phyloP scores from a whole-genome alignment of 1,140 invertebrate genomes.

The Eulimnadia texana region DNA sequence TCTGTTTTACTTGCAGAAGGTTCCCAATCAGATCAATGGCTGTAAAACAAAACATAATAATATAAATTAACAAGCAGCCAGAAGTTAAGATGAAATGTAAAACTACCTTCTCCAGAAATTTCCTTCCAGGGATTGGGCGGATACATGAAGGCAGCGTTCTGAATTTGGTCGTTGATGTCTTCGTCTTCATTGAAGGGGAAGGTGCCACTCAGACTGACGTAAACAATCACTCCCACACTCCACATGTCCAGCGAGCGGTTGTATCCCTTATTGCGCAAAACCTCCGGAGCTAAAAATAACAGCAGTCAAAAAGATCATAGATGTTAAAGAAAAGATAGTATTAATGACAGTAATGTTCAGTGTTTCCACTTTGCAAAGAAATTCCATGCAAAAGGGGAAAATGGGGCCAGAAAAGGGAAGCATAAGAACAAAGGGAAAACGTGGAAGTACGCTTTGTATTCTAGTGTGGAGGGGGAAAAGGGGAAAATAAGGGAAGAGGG shows the following conservation, averaged over 20 bases:
- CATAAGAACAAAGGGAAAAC: too few species aligned
- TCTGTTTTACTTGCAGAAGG: constrained; percentile 94
- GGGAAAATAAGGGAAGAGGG: too few species aligned
- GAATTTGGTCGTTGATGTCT: constrained; percentile 98
- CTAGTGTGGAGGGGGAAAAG: too few species aligned
- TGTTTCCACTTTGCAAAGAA: too few species aligned
- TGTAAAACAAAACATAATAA: too few species aligned
- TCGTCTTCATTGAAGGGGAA: constrained; percentile 99
- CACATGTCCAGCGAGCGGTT: constrained; percentile 98
- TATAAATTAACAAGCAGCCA: constrained; percentile 15
- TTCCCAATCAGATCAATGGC: constrained; percentile 97
- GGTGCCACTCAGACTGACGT: constrained; percentile 89
- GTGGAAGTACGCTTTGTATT: too few species aligned
- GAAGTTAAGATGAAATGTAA: not conserved
- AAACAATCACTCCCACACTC: constrained; percentile 97
- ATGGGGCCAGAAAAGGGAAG: too few species aligned
- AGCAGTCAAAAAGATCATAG: not conserved
- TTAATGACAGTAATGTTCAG: too few species aligned
- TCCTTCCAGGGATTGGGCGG: constrained; percentile 96
- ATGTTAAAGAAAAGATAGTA: constrained; percentile 11
- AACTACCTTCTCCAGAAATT: constrained; percentile 80
- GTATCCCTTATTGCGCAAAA: constrained; percentile 94
- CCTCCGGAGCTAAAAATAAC: constrained; percentile 73
- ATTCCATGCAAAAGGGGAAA: too few species aligned
- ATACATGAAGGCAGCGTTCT: constrained; percentile 99